These are phyloP conservation scores for Epinephelus cyanopodus DNA, from an alignment of 2,113 vertebrate genomes.

Conservation along the genomic window DNA sequence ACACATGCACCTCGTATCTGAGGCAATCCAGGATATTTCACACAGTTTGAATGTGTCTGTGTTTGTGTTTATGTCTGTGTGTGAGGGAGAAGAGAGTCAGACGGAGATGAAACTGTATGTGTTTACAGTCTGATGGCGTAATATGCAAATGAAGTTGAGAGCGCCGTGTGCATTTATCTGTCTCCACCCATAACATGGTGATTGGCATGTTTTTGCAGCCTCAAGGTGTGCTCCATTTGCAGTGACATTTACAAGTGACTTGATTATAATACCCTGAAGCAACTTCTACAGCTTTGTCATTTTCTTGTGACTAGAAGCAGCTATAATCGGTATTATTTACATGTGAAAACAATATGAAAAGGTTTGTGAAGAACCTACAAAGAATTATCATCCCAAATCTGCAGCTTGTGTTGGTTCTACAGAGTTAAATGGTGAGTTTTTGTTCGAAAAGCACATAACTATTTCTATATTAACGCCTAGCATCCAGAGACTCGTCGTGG, in stretches of 20 bases:
- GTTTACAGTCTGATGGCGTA: conserved; percentile 27
- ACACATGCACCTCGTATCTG: neutral
- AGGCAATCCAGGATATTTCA: conserved; percentile 10
- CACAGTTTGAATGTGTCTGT: neutral
- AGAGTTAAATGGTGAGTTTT: too few species aligned
- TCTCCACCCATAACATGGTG: conserved; percentile 1
- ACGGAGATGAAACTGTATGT: neutral
- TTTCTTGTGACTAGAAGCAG: neutral
- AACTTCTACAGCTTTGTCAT: neutral
- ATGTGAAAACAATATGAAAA: neutral
- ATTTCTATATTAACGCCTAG: too few species aligned
- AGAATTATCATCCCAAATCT: too few species aligned
- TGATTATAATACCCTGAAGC: neutral
- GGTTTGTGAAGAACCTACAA: too few species aligned
- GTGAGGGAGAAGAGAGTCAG: neutral
- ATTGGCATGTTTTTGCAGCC: conserved; percentile 9
- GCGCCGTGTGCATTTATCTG: neutral
- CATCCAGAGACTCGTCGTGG: too few species aligned
- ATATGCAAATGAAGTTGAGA: conserved; percentile 48
- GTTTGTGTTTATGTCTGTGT: neutral
- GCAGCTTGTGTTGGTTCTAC: too few species aligned
- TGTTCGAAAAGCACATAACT: too few species aligned
- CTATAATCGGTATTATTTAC: neutral
- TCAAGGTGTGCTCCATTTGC: neutral
- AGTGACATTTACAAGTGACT: neutral